phyloP scores from a whole-genome alignment of 2,888 invertebrate genomes.

The Eupithecia centaureata region DNA sequence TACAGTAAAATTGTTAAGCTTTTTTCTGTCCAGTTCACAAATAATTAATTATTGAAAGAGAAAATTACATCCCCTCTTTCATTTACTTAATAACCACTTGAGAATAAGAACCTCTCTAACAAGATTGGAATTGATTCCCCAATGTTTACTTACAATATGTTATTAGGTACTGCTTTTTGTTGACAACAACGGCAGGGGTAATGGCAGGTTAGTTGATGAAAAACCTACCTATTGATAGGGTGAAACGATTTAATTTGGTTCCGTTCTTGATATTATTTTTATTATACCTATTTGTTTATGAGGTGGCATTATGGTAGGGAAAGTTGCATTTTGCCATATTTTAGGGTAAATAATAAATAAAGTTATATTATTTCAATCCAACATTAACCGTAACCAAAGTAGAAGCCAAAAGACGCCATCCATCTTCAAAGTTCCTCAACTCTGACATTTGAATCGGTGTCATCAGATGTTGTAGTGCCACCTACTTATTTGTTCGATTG shows the following conservation, averaged over 20 bases:
- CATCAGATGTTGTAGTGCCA: constrained; percentile 19
- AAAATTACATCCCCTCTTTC: constrained; percentile 17
- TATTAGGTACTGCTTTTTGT: constrained; percentile 1
- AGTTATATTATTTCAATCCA: neutral
- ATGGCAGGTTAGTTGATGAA: neutral
- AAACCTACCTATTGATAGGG: neutral
- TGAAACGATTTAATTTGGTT: neutral
- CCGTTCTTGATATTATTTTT: too few species aligned
- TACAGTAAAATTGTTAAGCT: too few species aligned
- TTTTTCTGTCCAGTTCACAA: neutral
- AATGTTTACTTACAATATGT: constrained; percentile 24
- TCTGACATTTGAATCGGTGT: constrained; percentile 38
- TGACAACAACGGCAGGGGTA: neutral
- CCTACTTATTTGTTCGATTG: neutral
- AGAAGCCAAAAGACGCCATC: constrained; percentile 6
- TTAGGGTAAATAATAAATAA: too few species aligned
- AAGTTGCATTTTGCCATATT: too few species aligned
- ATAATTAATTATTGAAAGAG: neutral
- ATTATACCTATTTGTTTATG: too few species aligned
- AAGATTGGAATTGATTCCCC: constrained; percentile 32
- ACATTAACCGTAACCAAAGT: neutral
- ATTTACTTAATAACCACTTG: neutral
- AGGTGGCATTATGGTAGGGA: too few species aligned
- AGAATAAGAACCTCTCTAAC: constrained; percentile 12
- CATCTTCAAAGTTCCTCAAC: constrained; percentile 29